phyloP scores from a whole-genome alignment of 2,888 invertebrate species.

The Chymomyza caudatula region DNA sequence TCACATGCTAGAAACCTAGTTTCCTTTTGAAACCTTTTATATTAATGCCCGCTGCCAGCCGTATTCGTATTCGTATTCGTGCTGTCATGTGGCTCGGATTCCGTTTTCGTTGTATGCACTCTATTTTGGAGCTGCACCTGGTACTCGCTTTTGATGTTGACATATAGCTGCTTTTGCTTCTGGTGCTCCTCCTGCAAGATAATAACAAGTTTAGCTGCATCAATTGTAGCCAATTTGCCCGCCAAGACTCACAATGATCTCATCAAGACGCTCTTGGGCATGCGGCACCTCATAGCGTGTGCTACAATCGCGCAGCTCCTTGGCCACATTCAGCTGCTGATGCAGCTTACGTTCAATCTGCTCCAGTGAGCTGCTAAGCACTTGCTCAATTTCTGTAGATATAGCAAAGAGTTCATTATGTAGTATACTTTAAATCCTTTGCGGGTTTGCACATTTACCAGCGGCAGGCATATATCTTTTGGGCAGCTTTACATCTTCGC shows the following conservation, averaged over 20 bases:
- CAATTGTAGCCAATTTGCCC: neutral
- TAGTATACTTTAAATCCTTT: neutral
- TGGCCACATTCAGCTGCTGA: conserved; percentile 73
- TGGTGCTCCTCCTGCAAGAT: conserved; percentile 75
- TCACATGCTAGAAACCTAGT: conserved; percentile 26
- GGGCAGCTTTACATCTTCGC: conserved; percentile 37
- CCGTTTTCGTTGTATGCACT: conserved; percentile 33
- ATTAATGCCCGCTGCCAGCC: neutral
- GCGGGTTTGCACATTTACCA: conserved; percentile 35
- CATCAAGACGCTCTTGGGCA: conserved; percentile 72
- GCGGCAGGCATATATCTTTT: conserved; percentile 60
- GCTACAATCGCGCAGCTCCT: conserved; percentile 72
- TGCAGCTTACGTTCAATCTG: conserved; percentile 72
- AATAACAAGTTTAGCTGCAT: neutral
- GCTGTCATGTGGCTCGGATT: conserved; percentile 5
- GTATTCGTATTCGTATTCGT: too few relatives aligned
- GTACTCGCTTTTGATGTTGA: conserved; percentile 75
- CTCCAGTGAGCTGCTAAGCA: conserved; percentile 70
- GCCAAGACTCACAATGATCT: conserved; percentile 72
- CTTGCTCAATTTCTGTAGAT: conserved; percentile 69
- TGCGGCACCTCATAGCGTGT: conserved; percentile 70
- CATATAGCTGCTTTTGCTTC: conserved; percentile 75
- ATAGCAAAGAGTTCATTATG: neutral
- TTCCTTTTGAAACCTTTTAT: conserved; percentile 33
- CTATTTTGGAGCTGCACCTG: conserved; percentile 71